phyloP scores from a whole-genome alignment of 37 sponge, comb jelly and placozoan genomes.

The Aphrocallistes beatrix region DNA sequence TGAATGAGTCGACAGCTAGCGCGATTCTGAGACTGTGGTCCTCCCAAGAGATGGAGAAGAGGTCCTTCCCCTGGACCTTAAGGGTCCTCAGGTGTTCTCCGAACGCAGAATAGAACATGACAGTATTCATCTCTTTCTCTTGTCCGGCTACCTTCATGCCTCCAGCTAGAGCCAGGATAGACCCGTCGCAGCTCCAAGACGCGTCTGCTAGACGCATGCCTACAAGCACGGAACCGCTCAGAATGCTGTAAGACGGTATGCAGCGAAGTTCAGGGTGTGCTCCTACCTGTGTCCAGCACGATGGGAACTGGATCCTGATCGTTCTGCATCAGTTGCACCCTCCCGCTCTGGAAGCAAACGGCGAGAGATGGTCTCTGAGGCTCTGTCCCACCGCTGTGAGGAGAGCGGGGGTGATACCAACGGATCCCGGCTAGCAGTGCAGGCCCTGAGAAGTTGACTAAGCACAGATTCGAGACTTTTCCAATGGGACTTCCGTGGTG shows the following conservation, averaged over 20 bases:
- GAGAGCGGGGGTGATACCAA: slow-evolving; percentile 56
- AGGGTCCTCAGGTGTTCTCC: slow-evolving; percentile 68
- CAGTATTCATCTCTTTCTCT: slow-evolving; percentile 63
- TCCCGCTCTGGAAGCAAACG: slow-evolving; percentile 64
- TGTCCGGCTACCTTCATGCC: not conserved
- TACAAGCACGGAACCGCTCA: slow-evolving; percentile 20
- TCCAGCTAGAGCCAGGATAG: slow-evolving; percentile 70
- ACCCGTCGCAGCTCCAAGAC: slow-evolving; percentile 65
- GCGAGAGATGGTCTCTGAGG: slow-evolving; percentile 60
- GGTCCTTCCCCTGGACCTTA: slow-evolving; percentile 63
- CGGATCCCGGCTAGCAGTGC: slow-evolving; percentile 45
- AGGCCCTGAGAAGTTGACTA: slow-evolving; percentile 36
- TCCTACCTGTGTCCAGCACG: not conserved
- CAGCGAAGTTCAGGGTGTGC: not conserved
- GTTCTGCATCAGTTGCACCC: slow-evolving; percentile 68
- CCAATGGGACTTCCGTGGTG: not conserved
- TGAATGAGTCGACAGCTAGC: slow-evolving; percentile 66
- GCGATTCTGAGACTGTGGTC: slow-evolving; percentile 63
- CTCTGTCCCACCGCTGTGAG: slow-evolving; percentile 36
- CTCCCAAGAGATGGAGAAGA: slow-evolving; percentile 69
- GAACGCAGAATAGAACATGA: slow-evolving; percentile 65
- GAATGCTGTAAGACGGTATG: not conserved
- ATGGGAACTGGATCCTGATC: slow-evolving; percentile 55
- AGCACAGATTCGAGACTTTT: slow-evolving; percentile 33
- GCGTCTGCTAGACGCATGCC: slow-evolving; percentile 1